phyloP scores from a whole-genome alignment of 2,113 vertebrate species.

The Osmerus mordax region DNA sequence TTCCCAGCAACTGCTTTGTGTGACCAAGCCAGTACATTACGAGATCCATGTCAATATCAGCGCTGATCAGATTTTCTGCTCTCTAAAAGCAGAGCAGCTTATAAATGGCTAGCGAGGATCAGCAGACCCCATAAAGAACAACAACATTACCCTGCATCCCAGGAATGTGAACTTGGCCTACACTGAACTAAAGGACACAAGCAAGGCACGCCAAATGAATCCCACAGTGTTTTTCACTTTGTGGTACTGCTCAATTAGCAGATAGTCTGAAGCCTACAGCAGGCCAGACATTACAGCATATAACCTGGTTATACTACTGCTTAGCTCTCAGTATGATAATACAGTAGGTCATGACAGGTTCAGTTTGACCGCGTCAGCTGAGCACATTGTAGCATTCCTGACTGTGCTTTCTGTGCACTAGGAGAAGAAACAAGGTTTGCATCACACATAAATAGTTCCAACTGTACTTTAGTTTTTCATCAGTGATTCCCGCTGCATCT shows the following conservation, averaged over 20 bases:
- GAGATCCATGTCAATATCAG: slow-evolving; percentile 54
- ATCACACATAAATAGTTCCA: no score
- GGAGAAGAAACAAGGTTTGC: no score
- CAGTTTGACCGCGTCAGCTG: no score
- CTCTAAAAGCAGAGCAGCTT: slow-evolving; percentile 55
- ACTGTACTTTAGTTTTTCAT: no score
- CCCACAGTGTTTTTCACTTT: slow-evolving; percentile 28
- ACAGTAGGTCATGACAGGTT: no score
- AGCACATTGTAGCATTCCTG: no score
- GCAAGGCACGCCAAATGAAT: slow-evolving; percentile 29
- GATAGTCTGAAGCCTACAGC: neutral
- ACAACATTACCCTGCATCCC: slow-evolving; percentile 65
- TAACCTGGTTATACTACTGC: neutral
- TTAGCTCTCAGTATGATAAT: no score
- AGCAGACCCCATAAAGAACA: slow-evolving; percentile 68
- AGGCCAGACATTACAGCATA: neutral
- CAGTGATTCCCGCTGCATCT: no score
- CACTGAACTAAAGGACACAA: slow-evolving; percentile 53
- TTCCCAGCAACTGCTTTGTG: slow-evolving; percentile 45
- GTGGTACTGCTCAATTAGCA: neutral
- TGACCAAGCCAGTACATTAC: slow-evolving; percentile 47
- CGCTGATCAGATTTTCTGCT: slow-evolving; percentile 63
- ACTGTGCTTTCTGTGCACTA: no score
- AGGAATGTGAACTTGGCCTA: slow-evolving; percentile 72
- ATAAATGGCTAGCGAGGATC: slow-evolving; percentile 64